Conservation (phyloP, 1,140 invertebrate genomes). For the Ylistrum balloti region DNA sequence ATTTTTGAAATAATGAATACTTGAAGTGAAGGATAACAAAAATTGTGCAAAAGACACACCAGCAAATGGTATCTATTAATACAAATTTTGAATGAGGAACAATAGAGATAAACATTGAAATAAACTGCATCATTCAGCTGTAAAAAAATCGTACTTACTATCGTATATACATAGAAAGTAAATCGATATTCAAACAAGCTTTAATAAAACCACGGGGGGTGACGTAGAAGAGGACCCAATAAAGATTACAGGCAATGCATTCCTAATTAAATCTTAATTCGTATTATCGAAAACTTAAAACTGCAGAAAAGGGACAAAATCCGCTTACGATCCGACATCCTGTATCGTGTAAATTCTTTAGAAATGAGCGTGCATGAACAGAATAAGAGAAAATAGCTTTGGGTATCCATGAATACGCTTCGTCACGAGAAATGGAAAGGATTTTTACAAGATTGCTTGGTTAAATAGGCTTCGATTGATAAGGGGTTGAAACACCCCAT, state of each 20-base stretch:
- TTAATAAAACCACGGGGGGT: neutral
- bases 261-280: conserved; percentile 20
- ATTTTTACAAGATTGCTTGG: conserved; percentile 5
- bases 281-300: neutral
- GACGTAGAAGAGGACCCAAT: neutral
- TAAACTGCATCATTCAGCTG: too few relatives aligned
- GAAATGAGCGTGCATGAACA: neutral
- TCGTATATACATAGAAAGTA: neutral
- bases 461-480: neutral
- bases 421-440: neutral
- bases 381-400: conserved; percentile 23
- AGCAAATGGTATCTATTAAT: too few relatives aligned
- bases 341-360: neutral
- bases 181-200: neutral
- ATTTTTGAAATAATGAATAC: too few relatives aligned
- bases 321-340: neutral
- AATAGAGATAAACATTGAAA: too few relatives aligned
- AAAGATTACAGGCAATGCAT: neutral
- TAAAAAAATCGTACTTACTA: too few relatives aligned
- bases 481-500: neutral
- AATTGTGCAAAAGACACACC: too few relatives aligned
- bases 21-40: too few relatives aligned
- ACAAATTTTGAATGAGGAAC: too few relatives aligned
- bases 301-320: neutral
- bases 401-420: neutral